These are phyloP conservation scores for Macrobrachium nipponense DNA, from an alignment of 1,140 invertebrate genomes.

Conservation along the genomic window DNA sequence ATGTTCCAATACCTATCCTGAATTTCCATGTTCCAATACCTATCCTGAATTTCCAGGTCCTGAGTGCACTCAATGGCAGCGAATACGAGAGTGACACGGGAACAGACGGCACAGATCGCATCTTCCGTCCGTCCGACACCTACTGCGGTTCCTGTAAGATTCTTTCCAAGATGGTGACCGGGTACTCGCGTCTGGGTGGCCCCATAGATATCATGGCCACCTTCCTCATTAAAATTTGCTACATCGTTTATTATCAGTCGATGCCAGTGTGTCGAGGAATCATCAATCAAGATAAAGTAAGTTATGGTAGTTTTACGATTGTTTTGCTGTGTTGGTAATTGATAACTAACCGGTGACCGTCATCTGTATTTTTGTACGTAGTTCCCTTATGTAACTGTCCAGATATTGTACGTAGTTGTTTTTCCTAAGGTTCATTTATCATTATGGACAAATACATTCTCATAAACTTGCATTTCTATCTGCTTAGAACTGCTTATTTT, in stretches of 20 bases:
- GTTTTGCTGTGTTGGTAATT: neutral
- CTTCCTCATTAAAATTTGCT: constrained; percentile 60
- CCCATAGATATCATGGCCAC: constrained; percentile 55
- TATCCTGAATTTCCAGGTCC: constrained; percentile 22
- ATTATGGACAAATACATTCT: too few species aligned
- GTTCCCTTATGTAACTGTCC: too few species aligned
- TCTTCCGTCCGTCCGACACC: constrained; percentile 31
- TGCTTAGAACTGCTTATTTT: too few species aligned
- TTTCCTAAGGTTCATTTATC: too few species aligned
- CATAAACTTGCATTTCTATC: too few species aligned
- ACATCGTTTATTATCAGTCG: constrained; percentile 47
- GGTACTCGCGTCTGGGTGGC: constrained; percentile 32
- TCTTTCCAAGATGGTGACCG: constrained; percentile 55
- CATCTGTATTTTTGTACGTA: too few species aligned
- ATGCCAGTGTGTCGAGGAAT: constrained; percentile 52
- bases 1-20: too few species aligned
- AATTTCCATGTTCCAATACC: too few species aligned
- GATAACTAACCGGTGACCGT: too few species aligned
- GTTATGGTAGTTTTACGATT: neutral
- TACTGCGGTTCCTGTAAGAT: constrained; percentile 48
- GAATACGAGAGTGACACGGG: neutral
- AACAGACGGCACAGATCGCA: constrained; percentile 31
- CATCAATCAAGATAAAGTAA: constrained; percentile 62
- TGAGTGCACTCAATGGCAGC: constrained; percentile 16
- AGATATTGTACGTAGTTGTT: too few species aligned